phyloP scores from a whole-genome alignment of 1,140 invertebrate genomes.

The Drosophila bocki region DNA sequence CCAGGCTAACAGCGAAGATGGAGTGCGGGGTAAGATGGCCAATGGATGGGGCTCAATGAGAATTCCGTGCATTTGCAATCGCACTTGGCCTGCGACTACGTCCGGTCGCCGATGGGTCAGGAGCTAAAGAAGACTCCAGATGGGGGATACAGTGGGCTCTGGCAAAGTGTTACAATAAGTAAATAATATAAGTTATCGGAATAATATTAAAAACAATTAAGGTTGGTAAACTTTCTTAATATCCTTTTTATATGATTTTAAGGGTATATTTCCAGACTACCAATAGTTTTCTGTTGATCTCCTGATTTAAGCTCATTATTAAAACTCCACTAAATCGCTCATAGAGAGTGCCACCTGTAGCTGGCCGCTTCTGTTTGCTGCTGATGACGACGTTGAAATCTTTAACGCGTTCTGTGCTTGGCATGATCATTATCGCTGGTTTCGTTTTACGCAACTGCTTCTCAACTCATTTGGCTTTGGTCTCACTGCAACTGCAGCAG shows the following conservation, averaged over 20 bases:
- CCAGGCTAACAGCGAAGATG: constrained; percentile 44
- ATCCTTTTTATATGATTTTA: too few species aligned
- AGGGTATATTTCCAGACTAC: too few species aligned
- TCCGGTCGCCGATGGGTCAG: constrained; percentile 72
- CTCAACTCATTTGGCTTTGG: constrained; percentile 76
- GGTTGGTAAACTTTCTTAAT: too few species aligned
- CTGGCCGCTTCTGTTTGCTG: constrained; percentile 37
- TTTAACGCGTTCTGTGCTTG: constrained; percentile 82
- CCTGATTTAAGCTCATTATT: too few species aligned
- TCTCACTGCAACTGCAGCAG: constrained; percentile 16
- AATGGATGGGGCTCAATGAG: constrained; percentile 65
- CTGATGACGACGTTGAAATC: constrained; percentile 79
- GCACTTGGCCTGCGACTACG: constrained; percentile 76
- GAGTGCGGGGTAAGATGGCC: neutral
- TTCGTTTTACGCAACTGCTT: constrained; percentile 80
- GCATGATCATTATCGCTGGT: constrained; percentile 81
- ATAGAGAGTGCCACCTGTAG: constrained; percentile 19
- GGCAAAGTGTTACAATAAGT: neutral
- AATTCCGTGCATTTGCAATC: constrained; percentile 84
- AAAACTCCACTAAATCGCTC: too few species aligned
- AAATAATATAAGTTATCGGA: too few species aligned
- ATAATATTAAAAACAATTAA: too few species aligned
- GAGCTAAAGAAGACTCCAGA: constrained; percentile 34
- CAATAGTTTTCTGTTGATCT: neutral
- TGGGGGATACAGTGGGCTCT: constrained; percentile 16